Evolutionary conservation across 1,140 invertebrate genomes (phyloP).

Genomic region (Brachionus plicatilis): DNA sequence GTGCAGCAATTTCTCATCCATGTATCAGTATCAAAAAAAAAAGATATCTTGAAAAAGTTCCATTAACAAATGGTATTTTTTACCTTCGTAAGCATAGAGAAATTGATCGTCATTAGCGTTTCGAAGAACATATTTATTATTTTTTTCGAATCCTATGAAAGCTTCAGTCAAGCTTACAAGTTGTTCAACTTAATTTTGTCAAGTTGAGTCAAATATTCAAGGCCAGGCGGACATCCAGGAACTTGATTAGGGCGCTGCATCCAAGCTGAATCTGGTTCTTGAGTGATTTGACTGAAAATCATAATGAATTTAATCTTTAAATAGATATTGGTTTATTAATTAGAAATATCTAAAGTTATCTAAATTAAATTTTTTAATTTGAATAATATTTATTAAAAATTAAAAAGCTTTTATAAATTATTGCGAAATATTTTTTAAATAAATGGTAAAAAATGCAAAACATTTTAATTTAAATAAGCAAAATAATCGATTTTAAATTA

Average conservation of each 20-base stretch:
- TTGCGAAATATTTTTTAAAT: too few species aligned
- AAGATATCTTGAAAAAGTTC: too few species aligned
- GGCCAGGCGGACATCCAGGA: constrained; percentile 75
- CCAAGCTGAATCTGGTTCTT: constrained; percentile 57
- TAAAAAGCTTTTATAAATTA: too few species aligned
- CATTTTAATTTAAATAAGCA: too few species aligned
- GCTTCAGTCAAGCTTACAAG: constrained; percentile 73
- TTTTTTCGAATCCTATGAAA: constrained; percentile 62
- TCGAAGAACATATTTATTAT: constrained; percentile 65
- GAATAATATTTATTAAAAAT: too few species aligned
- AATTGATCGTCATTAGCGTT: constrained; percentile 50
- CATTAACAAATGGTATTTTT: background rate
- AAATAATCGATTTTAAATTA: too few species aligned
- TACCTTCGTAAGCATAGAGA: constrained; percentile 52
- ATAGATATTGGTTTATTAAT: too few species aligned
- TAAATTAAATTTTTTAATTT: too few species aligned
- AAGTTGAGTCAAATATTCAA: constrained; percentile 85
- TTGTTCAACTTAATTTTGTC: constrained; percentile 78
- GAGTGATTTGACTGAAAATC: background rate
- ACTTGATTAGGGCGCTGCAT: constrained; percentile 67
- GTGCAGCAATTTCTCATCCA: constrained; percentile 73
- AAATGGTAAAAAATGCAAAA: too few species aligned
- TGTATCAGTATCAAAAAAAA: constrained; percentile 64
- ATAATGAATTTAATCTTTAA: background rate
- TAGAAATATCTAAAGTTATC: too few species aligned